Base-by-base conservation (phyloP, 2,888 invertebrate species). In the Dolichomitus sp. region DNA sequence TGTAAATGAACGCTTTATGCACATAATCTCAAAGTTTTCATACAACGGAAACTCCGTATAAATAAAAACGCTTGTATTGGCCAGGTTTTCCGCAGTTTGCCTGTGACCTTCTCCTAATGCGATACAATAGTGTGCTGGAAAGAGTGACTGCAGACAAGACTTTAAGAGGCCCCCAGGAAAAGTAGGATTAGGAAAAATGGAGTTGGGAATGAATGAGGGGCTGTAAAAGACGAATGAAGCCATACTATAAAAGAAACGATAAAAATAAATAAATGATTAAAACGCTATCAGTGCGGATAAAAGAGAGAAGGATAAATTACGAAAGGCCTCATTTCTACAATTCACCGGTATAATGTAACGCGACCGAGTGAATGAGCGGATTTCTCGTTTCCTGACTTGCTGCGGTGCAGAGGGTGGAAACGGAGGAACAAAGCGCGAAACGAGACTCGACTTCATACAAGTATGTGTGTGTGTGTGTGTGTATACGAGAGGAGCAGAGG, bases 331-430 rank as follows among this genome's bases (percentile, higher is more conserved):
- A 4, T 59, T 59, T 37, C 19, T 2, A 61, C 61, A 19, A 61
- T 40, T 61, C 19, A 61, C n/a, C 9, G 37, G 27, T 57, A 59
- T 30, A 45, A 72, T 45, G 59, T 45, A 45, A 42, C 70, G 42
- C 42, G 59, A 59, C 27, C 54, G 14, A 42, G 40, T 12, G 40
- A 70, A 70, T 45, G 70, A 59, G 14, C 14, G 45, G 45, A 72
- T 59, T 72, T 72, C 70, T 45, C 59, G 30, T 59, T 59, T 59
- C 19, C 59, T 17, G 45, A n/a, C 19, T 45, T 14, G 30, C 12
- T 17, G 42, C 5, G 27, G 17, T 54, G 30, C 1, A n/a, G 45
- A 54, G 54, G 30, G 40, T 17, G 17, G 45, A 72, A 45, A 27
- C 42, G 17, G 12, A 17, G 45, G 33, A 33, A 45, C 61, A 45